Conservation (phyloP, 2,797 vertebrate genomes). For the Crenichthys baileyi region DNA sequence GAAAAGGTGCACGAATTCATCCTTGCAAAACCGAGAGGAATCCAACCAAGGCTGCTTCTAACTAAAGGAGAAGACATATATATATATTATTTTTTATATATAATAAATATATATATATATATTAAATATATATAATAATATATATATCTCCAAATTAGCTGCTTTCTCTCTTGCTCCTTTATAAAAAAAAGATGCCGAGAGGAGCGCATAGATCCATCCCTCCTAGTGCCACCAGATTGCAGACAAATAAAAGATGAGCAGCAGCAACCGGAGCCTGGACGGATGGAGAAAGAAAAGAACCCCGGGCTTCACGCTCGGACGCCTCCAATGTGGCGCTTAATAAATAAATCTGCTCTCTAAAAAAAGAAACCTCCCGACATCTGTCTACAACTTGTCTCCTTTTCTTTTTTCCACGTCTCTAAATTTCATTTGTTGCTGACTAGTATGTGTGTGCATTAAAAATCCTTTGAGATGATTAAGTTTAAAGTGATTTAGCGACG, state of each 20-base stretch:
- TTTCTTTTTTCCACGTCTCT: conserved; percentile 63
- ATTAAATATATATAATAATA: too few relatives aligned
- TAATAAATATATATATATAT: too few relatives aligned
- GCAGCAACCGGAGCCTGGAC: conserved; percentile 43
- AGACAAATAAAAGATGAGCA: conserved; percentile 68
- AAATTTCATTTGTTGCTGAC: conserved; percentile 47
- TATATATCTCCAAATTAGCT: conserved; percentile 51
- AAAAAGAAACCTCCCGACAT: conserved; percentile 67
- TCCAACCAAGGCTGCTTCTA: conserved; percentile 22
- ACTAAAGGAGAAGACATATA: conserved; percentile 16
- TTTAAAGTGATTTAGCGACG: conserved; percentile 68
- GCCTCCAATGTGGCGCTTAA: conserved; percentile 87
- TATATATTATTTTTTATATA: too few relatives aligned
- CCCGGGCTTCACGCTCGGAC: conserved; percentile 82
- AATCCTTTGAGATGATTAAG: conserved; percentile 58
- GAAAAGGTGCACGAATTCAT: neutral
- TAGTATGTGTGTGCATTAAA: neutral
- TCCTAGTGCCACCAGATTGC: conserved; percentile 69
- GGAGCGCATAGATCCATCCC: conserved; percentile 14
- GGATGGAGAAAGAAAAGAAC: conserved; percentile 53
- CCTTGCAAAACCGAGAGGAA: neutral
- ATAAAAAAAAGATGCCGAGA: conserved; percentile 12
- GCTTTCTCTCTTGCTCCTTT: conserved; percentile 19
- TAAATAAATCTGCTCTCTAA: conserved; percentile 66
- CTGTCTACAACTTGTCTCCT: conserved; percentile 79